A percentile compares a stretch with the other conserved stretches of the same genome.
Conservation (phyloP, 53 echinoderm and acorn worm species). For the Holothuria leucospilota region DNA sequence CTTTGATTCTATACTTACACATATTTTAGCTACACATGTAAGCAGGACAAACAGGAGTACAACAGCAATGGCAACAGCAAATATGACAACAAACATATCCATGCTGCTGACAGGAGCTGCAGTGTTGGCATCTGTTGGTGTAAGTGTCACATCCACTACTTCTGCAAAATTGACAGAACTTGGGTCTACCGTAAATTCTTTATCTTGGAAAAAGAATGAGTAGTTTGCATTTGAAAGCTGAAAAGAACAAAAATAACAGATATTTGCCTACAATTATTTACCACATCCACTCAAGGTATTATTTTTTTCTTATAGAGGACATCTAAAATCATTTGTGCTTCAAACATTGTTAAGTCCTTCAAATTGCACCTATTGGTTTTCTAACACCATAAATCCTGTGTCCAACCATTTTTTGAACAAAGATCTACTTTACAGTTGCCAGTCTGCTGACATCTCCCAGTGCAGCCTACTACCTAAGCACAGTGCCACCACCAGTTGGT, state of each 20-base stretch:
- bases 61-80: neutral
- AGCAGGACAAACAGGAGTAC: neutral
- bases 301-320: too few relatives aligned
- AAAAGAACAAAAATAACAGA: neutral
- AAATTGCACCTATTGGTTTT: too few relatives aligned
- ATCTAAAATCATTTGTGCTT: too few relatives aligned
- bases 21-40: neutral
- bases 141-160: neutral
- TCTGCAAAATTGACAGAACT: neutral
- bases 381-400: too few relatives aligned
- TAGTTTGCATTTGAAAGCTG: constrained; percentile 30
- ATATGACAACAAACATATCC: neutral
- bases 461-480: too few relatives aligned
- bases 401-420: too few relatives aligned
- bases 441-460: too few relatives aligned
- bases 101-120: neutral
- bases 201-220: constrained; percentile 24
- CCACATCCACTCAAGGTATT: too few relatives aligned
- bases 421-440: too few relatives aligned
- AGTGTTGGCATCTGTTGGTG: neutral
- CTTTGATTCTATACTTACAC: constrained; percentile 5
- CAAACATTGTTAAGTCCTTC: too few relatives aligned
- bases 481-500: too few relatives aligned
- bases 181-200: constrained; percentile 17
- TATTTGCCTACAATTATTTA: too few relatives aligned